Evolutionary conservation across 2,888 invertebrate species (phyloP), one percentile per base, ranked within the genome.

Genomic region (Leptogaster cylindrica): DNA sequence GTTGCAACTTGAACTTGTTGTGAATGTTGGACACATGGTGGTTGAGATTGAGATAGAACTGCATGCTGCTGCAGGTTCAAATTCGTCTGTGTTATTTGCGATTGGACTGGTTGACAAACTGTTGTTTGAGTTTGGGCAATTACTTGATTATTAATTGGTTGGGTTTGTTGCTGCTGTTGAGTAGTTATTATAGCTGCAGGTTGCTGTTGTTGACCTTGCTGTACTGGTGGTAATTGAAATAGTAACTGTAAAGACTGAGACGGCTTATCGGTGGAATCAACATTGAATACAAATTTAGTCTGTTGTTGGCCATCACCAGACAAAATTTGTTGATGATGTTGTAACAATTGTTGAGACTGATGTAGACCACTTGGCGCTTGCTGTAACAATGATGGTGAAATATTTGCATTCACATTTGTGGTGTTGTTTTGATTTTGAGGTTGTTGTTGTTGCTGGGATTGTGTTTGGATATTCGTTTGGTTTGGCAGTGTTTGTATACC

Each of bases 281-380:
- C 78, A 71, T 82, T 81, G 61, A 81, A 81, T 27, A 81, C 79
- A 73, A 78, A 82, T 69, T 81, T 81, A 18, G 79, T 75, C 52
- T 78, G 75, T 50, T 80, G 78, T 67, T 75, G 73, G 74, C 78
- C 68, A 72, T 75, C 74, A 72, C 72, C 73, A 69, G 73, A 67
- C 18, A 69, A 64, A 28, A 63, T 65, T 66, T 66, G 67, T 55
- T 67, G 68, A 39, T 69, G 68, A 20, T 69, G 69, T 39, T 69
- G 69, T 67, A 71, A 50, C 52, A 73, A 73, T 55, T 73, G 75
- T 33, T 77, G 70, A 67, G 76, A 77, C 66, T 78, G 78, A 55
- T 77, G 78, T 14, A 70, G 44, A 23, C 67, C 63, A 14, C 55
- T 55, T 10, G 67, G 39, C 27, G 58, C 48, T 16, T 66, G 52